Evolutionary conservation across 1,140 invertebrate genomes (phyloP), one percentile per base, ranked within the genome.

Genomic region (Cotesia vestalis): DNA sequence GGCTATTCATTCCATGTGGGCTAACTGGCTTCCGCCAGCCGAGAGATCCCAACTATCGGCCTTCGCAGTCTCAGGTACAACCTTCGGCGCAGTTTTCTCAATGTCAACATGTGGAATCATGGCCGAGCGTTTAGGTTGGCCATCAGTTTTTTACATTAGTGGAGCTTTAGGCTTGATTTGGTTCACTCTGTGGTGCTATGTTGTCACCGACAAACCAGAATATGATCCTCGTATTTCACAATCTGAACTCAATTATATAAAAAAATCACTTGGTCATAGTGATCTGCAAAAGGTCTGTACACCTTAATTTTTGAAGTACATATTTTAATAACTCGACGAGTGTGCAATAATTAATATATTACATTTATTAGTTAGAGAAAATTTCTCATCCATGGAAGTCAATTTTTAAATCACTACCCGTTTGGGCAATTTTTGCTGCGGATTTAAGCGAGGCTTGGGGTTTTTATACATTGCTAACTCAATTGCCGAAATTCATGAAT

Each of bases 381-480:
- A 85, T 91, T 52, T 86, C 86, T 52, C 91, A 93, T 83, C 95
- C 95, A 1, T 97, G 95, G 95, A 89, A 88, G 60, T 85, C 89
- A 4, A 95, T 98, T 77, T 83, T 97, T n/a, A 92, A 89, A 0
- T 97, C 96, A 0, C 87, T 89, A 55, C 91, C 96, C 0, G 94
- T 98, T 2, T 97, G 95, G 94, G 95, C 96, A 0, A 96, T 97
- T 62, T 91, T 95, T 17, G 89, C 91, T 17, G 95, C 95, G 3
- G 96, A 98, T 84, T 97, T 97, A 85, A 93, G 94, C 70, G 96
- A 98, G 85, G 97, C 97, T 86, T 98, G 96, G 96, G 96, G 96
- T n/a, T 97, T 97, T 85, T 98, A 98, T 80, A 97, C 95, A 0
- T 89, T 97, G 81, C 88, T 97, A 0, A 97, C 95, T 0, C 93